Evolutionary conservation across 1,140 invertebrate genomes (phyloP).

Genomic region (Frieseomelitta varia): DNA sequence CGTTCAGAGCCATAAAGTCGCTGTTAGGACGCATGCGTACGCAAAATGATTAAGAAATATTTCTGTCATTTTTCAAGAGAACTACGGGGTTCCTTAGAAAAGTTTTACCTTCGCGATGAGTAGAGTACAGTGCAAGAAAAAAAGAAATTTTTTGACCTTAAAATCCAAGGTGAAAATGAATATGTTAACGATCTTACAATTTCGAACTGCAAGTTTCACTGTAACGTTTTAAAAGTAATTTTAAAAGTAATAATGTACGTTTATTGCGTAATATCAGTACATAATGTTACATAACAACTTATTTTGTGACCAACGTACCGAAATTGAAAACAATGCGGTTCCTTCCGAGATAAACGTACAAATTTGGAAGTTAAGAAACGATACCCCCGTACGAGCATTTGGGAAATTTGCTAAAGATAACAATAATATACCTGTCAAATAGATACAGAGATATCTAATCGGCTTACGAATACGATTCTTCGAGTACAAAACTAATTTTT

Average conservation of each 20-base stretch:
- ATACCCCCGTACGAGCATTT: not conserved
- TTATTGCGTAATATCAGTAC: conserved; percentile 58
- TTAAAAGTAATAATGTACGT: conserved; percentile 47
- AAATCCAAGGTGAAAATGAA: not conserved
- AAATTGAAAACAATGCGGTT: not conserved
- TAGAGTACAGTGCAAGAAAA: no score
- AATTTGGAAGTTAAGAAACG: not conserved
- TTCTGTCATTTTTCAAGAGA: no score
- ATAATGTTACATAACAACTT: conserved; percentile 54
- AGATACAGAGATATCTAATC: not conserved
- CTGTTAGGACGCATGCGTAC: no score
- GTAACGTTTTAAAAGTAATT: no score
- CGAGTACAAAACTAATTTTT: conserved; percentile 44
- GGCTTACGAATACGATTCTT: not conserved
- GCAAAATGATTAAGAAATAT: no score
- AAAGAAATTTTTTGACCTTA: no score
- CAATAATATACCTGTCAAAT: not conserved
- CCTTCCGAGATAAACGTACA: conserved; percentile 34
- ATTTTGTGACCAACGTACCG: conserved; percentile 4
- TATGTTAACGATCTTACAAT: not conserved
- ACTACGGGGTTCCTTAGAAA: no score
- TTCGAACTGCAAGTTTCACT: not conserved
- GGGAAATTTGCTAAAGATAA: not conserved
- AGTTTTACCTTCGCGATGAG: no score
- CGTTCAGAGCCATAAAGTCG: no score